phyloP scores from a whole-genome alignment of 64 coral and sea anemone species.

The Stichodactyla mertensii region DNA sequence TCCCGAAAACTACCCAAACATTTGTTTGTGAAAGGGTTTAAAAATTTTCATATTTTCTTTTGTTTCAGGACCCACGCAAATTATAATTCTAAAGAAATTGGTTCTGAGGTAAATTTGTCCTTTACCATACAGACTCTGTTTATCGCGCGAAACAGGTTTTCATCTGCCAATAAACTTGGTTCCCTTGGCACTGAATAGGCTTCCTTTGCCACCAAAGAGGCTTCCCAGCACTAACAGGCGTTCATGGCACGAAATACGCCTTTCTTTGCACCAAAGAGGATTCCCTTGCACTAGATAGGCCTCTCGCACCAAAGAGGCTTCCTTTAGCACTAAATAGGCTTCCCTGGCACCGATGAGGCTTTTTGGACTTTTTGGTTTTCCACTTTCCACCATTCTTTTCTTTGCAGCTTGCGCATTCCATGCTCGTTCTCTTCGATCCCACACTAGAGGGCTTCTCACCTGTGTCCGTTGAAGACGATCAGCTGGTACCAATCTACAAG shows the following conservation, averaged over 20 bases:
- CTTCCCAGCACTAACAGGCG: not conserved
- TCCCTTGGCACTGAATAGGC: not conserved
- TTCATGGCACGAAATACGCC: too few relatives aligned
- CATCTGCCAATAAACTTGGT: not conserved
- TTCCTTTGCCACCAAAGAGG: not conserved
- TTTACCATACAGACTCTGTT: not conserved
- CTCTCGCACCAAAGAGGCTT: too few relatives aligned
- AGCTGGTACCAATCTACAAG: conserved; percentile 85
- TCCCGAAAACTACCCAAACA: too few relatives aligned
- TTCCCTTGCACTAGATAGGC: too few relatives aligned
- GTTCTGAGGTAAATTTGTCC: conserved; percentile 41
- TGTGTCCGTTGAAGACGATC: conserved; percentile 40
- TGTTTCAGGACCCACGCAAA: conserved; percentile 76
- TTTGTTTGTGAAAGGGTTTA: too few relatives aligned
- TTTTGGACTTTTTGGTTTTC: not conserved
- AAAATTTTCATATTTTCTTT: not conserved
- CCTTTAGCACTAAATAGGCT: not conserved
- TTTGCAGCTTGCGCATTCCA: conserved; percentile 70
- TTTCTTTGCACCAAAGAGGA: too few relatives aligned
- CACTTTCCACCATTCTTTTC: not conserved
- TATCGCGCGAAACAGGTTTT: not conserved
- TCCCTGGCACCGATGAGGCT: not conserved
- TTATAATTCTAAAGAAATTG: conserved; percentile 98
- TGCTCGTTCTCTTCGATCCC: conserved; percentile 88
- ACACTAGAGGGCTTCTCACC: conserved; percentile 76